A percentile compares a stretch with the other conserved stretches of the same genome.
These are phyloP conservation scores for Grus americana DNA, from an alignment of 2,113 vertebrate genomes.

Conservation along the genomic window DNA sequence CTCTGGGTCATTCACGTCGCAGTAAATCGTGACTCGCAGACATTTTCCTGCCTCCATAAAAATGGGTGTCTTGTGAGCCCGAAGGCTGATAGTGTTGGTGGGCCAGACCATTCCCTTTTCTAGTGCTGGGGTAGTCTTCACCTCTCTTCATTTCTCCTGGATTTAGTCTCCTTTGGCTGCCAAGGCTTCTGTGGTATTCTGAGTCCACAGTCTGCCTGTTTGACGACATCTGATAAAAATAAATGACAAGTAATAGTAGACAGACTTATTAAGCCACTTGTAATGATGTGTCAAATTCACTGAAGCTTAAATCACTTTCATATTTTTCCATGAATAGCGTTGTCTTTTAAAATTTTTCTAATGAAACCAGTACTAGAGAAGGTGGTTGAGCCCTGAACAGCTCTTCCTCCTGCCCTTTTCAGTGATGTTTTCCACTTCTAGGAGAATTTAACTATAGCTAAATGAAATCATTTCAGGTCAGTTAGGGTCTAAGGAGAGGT, in stretches of 20 bases:
- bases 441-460: neutral
- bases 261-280: neutral
- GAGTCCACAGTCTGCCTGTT: neutral
- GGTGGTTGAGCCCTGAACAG: neutral
- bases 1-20: neutral
- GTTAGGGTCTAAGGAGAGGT: neutral
- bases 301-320: neutral
- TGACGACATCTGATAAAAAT: conserved; percentile 6
- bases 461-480: neutral
- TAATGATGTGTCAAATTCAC: neutral
- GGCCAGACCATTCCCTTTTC: neutral
- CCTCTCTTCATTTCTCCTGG: neutral
- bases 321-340: neutral
- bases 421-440: neutral
- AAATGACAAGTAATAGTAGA: neutral
- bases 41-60: neutral
- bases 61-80: neutral
- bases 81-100: neutral
- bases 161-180: neutral
- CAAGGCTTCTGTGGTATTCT: neutral
- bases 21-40: neutral
- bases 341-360: neutral
- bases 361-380: neutral
- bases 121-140: neutral
- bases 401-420: neutral